A percentile compares a stretch with the other conserved stretches of the same genome.
Evolutionary conservation across 2,797 vertebrate genomes (phyloP).

Genomic region (Pseudocheirus occidentalis): DNA sequence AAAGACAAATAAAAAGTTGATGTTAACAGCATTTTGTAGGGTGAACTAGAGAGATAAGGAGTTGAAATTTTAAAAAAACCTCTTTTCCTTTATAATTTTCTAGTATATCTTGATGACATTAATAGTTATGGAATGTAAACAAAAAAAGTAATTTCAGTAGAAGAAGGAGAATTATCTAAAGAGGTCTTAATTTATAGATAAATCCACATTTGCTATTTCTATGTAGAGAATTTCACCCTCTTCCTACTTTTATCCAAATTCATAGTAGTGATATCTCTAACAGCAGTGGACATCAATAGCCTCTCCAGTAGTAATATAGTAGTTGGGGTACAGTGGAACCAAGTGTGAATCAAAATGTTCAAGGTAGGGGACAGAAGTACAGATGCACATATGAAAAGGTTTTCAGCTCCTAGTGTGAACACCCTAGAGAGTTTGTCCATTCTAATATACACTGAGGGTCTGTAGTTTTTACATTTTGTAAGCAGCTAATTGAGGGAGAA

Average conservation of each 20-base stretch:
- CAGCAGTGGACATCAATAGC: background rate
- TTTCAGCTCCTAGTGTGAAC: background rate
- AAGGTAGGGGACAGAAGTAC: background rate
- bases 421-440: background rate
- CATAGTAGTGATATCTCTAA: background rate
- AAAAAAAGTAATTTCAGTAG: background rate
- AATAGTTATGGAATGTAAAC: background rate
- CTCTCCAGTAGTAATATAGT: background rate
- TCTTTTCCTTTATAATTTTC: background rate
- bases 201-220: background rate
- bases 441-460: background rate
- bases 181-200: background rate
- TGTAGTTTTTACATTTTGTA: conserved; percentile 28
- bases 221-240: background rate
- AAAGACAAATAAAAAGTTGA: background rate
- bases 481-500: background rate
- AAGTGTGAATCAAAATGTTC: background rate
- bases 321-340: background rate
- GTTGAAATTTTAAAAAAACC: background rate
- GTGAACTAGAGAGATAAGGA: background rate
- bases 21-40: background rate
- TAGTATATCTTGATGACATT: background rate
- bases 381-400: conserved; percentile 25
- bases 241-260: background rate
- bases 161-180: background rate